A percentile compares a stretch with the other conserved stretches of the same genome.
These are phyloP conservation scores for Python bivittatus DNA, from an alignment of 2,113 vertebrate species.

Conservation along the genomic window DNA sequence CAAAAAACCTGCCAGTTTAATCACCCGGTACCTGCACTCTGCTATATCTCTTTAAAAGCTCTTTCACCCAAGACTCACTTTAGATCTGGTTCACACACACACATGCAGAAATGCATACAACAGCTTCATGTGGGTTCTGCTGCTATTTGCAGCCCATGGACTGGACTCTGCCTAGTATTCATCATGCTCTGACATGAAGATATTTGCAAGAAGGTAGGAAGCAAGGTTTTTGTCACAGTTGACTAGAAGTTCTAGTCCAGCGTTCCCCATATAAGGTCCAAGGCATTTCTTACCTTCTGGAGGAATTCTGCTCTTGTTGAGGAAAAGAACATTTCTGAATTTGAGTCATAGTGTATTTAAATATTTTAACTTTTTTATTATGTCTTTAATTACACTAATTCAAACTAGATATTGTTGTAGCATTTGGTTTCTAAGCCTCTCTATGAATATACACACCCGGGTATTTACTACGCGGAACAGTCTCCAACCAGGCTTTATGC, in stretches of 20 bases:
- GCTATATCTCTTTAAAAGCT: neutral
- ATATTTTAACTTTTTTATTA: neutral
- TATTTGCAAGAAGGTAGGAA: neutral
- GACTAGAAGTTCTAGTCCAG: too few species aligned
- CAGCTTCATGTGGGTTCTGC: neutral
- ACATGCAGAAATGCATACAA: neutral
- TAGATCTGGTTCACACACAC: neutral
- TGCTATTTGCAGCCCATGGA: neutral
- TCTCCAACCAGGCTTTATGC: neutral
- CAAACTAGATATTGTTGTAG: neutral
- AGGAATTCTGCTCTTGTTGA: neutral
- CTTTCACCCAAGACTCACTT: neutral
- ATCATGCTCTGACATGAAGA: too few species aligned
- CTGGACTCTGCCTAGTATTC: neutral
- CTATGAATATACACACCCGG: neutral
- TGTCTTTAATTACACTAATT: neutral
- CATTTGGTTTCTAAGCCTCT: neutral
- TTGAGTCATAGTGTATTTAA: neutral
- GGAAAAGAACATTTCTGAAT: neutral
- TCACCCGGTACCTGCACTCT: neutral
- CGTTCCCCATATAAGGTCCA: neutral
- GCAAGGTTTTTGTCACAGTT: neutral
- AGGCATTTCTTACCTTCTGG: neutral
- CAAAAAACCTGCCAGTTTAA: neutral
- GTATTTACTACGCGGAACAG: neutral